phyloP scores from a whole-genome alignment of 2,113 vertebrate genomes.

The Pedetes capensis region DNA sequence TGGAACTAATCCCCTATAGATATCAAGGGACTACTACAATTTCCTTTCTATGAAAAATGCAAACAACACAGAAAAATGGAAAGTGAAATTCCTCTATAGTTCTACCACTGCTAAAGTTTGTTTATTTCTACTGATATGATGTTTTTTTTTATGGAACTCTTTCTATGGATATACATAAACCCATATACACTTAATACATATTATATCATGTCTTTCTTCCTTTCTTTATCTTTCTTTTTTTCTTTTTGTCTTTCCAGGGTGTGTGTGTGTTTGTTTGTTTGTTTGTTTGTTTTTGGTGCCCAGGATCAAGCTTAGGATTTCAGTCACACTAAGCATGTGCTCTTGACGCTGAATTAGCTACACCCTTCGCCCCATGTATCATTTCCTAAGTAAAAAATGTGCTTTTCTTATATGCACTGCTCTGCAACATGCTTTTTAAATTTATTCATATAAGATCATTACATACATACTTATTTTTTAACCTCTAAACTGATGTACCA shows the following conservation, averaged over 20 bases:
- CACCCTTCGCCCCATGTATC: background rate
- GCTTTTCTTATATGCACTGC: background rate
- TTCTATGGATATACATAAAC: background rate
- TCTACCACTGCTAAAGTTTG: background rate
- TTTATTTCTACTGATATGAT: background rate
- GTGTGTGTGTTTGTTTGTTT: no score
- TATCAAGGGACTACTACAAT: background rate
- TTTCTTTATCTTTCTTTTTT: background rate
- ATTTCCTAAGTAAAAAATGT: constrained; percentile 35
- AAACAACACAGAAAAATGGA: background rate
- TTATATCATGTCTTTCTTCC: background rate
- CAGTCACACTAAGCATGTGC: background rate
- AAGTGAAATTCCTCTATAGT: background rate
- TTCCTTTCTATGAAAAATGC: constrained; percentile 86
- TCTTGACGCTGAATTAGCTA: background rate
- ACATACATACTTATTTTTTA: background rate
- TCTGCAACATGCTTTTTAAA: constrained; percentile 11
- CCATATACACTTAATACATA: background rate
- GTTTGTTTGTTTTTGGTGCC: background rate
- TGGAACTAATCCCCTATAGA: background rate
- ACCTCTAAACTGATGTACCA: background rate
- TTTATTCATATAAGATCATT: background rate
- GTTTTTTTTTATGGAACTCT: constrained; percentile 28
- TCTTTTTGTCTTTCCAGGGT: no score
- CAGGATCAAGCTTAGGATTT: no score